A percentile compares a stretch with the other conserved stretches of the same genome.
Evolutionary conservation across 2,797 vertebrate species (phyloP).

Genomic region (Gouania willdenowi): DNA sequence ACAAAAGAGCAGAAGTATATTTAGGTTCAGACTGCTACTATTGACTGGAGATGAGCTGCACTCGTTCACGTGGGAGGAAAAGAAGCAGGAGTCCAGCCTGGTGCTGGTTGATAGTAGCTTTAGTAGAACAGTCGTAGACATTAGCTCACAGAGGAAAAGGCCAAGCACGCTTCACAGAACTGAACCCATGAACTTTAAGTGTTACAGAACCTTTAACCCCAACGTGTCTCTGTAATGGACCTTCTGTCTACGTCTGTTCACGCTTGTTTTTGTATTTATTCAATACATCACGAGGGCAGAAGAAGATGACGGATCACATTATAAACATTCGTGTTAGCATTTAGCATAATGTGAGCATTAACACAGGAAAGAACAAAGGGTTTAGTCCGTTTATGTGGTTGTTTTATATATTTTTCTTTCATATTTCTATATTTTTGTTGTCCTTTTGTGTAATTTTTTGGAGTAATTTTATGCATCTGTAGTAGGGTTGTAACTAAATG

Average conservation of each 20-base stretch:
- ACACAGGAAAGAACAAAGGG: no score
- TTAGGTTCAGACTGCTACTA: slow-evolving; percentile 67
- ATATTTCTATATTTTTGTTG: no score
- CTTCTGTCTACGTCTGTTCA: slow-evolving; percentile 13
- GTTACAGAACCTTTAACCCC: slow-evolving; percentile 28
- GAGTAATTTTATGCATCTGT: no score
- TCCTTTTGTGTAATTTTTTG: no score
- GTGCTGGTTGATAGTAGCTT: slow-evolving; percentile 43
- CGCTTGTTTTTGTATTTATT: slow-evolving; percentile 3
- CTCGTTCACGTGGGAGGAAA: slow-evolving; percentile 64
- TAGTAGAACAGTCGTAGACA: slow-evolving; percentile 33
- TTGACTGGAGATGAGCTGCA: slow-evolving; percentile 57
- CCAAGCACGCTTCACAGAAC: slow-evolving; percentile 32
- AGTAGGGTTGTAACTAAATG: no score
- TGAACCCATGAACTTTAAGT: slow-evolving; percentile 23
- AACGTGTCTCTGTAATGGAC: not conserved
- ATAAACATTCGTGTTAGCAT: not conserved
- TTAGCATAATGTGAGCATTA: no score
- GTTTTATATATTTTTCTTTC: no score
- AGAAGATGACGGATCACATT: slow-evolving; percentile 1
- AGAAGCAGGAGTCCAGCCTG: slow-evolving; percentile 52
- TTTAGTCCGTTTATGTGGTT: no score
- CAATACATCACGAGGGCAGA: slow-evolving; percentile 10
- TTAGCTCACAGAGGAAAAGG: slow-evolving; percentile 39
- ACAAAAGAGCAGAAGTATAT: slow-evolving; percentile 50